Percentiles rank a stretch among this genome's conserved stretches.
These are phyloP conservation scores for Clavelina lepadiformis DNA, from an alignment of 23 tunicate genomes.

Conservation along the genomic window DNA sequence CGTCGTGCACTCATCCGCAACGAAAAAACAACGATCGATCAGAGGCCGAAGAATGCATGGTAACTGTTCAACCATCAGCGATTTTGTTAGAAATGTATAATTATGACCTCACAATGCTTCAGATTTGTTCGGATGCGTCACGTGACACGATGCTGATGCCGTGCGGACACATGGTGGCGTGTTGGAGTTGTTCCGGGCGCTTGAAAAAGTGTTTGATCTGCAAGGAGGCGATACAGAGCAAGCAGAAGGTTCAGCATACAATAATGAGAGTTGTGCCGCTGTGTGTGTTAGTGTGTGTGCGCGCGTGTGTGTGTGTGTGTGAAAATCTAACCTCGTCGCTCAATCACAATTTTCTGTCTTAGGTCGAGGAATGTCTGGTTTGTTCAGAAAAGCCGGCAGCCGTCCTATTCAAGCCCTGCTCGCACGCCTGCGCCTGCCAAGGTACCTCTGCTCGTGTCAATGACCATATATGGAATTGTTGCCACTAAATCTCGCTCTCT, in stretches of 20 bases:
- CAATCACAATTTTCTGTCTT: slow-evolving; percentile 1
- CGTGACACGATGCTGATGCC: slow-evolving; percentile 72
- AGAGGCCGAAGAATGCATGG: slow-evolving; percentile 86
- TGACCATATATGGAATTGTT: neutral
- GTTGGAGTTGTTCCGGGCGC: slow-evolving; percentile 59
- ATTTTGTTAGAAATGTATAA: neutral
- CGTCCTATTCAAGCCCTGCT: slow-evolving; percentile 81
- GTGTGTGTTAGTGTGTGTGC: too few relatives aligned
- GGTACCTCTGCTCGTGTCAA: slow-evolving; percentile 28
- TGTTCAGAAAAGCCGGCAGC: slow-evolving; percentile 75
- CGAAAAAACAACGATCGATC: slow-evolving; percentile 25
- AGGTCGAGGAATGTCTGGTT: slow-evolving; percentile 78
- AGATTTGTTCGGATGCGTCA: slow-evolving; percentile 77
- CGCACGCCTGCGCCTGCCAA: slow-evolving; percentile 77
- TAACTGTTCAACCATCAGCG: neutral
- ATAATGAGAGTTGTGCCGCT: too few relatives aligned
- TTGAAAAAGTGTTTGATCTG: slow-evolving; percentile 82
- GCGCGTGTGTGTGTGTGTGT: too few relatives aligned
- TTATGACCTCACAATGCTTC: neutral
- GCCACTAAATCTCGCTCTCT: neutral
- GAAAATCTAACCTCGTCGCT: too few relatives aligned
- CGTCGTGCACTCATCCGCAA: neutral
- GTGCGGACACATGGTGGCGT: slow-evolving; percentile 83
- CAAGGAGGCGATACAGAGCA: slow-evolving; percentile 32
- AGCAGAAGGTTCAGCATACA: too few relatives aligned